Percentiles rank a stretch among this genome's conserved stretches.
Evolutionary conservation across 2,888 invertebrate species (phyloP).

Genomic region (Tetropium fuscum): DNA sequence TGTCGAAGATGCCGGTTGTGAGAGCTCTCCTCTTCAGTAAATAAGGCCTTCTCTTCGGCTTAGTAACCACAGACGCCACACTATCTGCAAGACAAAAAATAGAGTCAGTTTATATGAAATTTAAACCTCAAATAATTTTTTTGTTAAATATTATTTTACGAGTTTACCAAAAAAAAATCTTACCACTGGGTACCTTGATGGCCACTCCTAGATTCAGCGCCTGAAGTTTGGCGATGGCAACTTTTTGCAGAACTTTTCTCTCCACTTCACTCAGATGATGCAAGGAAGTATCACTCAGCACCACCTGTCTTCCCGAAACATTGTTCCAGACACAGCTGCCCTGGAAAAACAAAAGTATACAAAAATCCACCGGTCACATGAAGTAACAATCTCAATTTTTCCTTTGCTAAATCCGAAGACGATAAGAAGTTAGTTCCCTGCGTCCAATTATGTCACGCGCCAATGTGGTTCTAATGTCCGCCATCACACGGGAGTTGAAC

Average conservation of each 20-base stretch:
- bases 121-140: no score
- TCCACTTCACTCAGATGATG: constrained; percentile 84
- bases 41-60: constrained; percentile 83
- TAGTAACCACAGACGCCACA: constrained; percentile 68
- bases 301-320: constrained; percentile 75
- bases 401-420: no score
- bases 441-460: no score
- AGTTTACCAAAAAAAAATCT: constrained; percentile 48
- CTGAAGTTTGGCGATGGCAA: constrained; percentile 87
- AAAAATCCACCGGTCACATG: no score
- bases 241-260: constrained; percentile 83
- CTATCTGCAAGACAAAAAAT: no score
- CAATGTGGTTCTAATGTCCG: no score
- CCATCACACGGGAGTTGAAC: no score
- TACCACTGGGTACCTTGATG: constrained; percentile 86
- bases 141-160: no score
- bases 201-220: constrained; percentile 86
- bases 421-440: no score
- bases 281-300: constrained; percentile 77
- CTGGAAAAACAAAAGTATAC: constrained; percentile 63
- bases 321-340: constrained; percentile 86
- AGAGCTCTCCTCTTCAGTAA: constrained; percentile 88
- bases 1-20: constrained; percentile 89
- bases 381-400: no score
- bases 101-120: no score